Evolutionary conservation across 92 coral and sea anemone genomes (phyloP).

Genomic region (Heteractis magnifica): DNA sequence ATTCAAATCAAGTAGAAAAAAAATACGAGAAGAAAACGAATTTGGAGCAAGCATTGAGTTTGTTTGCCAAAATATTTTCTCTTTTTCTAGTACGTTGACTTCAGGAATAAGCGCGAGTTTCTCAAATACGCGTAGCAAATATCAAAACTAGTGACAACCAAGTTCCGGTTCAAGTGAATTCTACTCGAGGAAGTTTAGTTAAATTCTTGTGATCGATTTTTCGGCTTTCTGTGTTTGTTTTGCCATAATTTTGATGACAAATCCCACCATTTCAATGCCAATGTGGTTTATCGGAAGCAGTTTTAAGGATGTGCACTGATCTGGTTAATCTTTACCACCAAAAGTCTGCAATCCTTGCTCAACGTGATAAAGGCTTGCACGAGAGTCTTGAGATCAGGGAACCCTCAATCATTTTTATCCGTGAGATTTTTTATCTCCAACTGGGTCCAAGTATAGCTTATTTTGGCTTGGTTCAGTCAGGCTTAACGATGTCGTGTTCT

Average conservation of each 20-base stretch:
- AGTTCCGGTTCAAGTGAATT: no score
- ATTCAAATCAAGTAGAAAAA: not conserved
- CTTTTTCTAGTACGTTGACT: not conserved
- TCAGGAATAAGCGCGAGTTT: no score
- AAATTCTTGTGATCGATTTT: not conserved
- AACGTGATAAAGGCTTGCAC: not conserved
- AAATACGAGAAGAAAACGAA: not conserved
- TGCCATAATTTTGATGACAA: not conserved
- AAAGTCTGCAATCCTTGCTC: not conserved
- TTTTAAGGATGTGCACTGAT: not conserved
- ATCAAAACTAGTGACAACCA: not conserved
- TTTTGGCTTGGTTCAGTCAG: not conserved
- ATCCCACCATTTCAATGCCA: not conserved
- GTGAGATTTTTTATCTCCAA: not conserved
- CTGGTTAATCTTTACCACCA: not conserved
- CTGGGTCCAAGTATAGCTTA: not conserved
- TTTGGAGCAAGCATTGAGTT: not conserved
- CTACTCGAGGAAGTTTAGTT: no score
- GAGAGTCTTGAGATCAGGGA: not conserved
- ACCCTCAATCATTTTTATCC: not conserved
- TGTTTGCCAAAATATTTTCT: not conserved
- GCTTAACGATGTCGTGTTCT: slow-evolving; percentile 23
- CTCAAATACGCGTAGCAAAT: not conserved
- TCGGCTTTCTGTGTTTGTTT: not conserved
- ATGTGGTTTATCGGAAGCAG: not conserved